Evolutionary conservation across 2,888 invertebrate genomes (phyloP).

Genomic region (Carcina quercana): DNA sequence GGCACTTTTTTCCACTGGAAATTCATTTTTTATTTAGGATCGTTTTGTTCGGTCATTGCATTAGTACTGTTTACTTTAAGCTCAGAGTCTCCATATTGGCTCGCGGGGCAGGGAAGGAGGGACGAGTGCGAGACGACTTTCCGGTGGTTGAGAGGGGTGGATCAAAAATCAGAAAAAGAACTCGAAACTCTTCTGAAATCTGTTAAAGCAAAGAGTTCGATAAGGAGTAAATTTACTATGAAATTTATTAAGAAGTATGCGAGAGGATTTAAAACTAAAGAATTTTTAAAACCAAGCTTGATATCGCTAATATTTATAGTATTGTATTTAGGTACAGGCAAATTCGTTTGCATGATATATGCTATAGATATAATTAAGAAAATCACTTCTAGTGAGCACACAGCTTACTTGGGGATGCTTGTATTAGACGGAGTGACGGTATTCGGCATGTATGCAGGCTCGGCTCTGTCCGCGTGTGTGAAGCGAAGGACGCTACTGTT

Average conservation of each 20-base stretch:
- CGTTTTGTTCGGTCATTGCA: conserved; percentile 13
- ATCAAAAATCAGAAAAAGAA: conserved; percentile 14
- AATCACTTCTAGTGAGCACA: conserved; percentile 33
- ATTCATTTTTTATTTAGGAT: conserved; percentile 10
- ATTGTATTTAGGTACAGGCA: conserved; percentile 21
- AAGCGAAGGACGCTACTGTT: conserved; percentile 37
- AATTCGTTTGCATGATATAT: conserved; percentile 33
- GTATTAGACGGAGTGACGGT: conserved; percentile 47
- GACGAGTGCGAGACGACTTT: conserved; percentile 18
- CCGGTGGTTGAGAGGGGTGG: conserved; percentile 14
- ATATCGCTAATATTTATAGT: conserved; percentile 23
- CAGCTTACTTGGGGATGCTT: conserved; percentile 43
- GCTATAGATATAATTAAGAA: conserved; percentile 36
- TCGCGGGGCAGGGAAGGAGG: conserved; percentile 17
- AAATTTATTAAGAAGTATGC: conserved; percentile 13
- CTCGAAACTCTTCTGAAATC: conserved; percentile 15
- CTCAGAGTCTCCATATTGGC: conserved; percentile 23
- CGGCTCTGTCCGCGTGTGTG: conserved; percentile 32
- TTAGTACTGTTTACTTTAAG: conserved; percentile 15
- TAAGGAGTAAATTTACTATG: conserved; percentile 7
- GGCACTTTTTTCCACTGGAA: conserved; percentile 19
- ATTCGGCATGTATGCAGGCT: conserved; percentile 41
- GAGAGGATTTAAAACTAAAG: conserved; percentile 18
- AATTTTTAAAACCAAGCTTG: conserved; percentile 30
- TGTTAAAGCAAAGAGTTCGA: conserved; percentile 16